Base-by-base conservation (phyloP, 1,140 invertebrate species). In the Ceratitis capitata region DNA sequence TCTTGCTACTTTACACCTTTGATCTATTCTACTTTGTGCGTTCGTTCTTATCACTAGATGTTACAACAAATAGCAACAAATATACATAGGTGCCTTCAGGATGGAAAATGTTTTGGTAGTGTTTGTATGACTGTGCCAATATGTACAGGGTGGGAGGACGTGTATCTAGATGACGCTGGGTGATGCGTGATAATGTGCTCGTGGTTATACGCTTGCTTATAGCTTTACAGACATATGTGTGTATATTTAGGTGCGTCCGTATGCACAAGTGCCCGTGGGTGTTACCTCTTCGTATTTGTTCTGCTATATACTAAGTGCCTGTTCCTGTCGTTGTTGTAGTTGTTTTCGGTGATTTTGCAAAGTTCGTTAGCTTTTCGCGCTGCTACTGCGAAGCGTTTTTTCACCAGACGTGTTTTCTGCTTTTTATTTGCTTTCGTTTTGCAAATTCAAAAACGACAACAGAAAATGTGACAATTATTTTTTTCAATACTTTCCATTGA, bases 21-120 rank as follows among this genome's bases (percentile, higher is more conserved):
- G 69, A 7, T n/a, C 35, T 26, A 42, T 45, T 26, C 69, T 26
- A 78, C 39, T 78, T 78, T 78, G 69, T 78, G 69, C 69, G 69
- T 78, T 45, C 39, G 39, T 78, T 78, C 69, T 78, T 78, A 78
- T 78, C 69, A 78, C 69, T 78, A 45, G 69, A 10, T n/a, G 35
- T 78, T 78, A 78, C 69, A 78, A n/a, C n/a, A n/a, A n/a, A 47
- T 26, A 78, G 39, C 69, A 78, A 78, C 14, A 42, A 39, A 42
- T 26, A 42, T 6, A 14, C 4, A 23, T 78, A 45, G 39, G 39
- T 78, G 69, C 42, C 69, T 78, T 78, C 45, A 26, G 69, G 39
- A 45, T 45, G 69, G 6, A 78, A n/a, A n/a, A n/a, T n/a, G n/a
- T n/a, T n/a, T n/a, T n/a, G n/a, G n/a, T n/a, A 78, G 16, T n/a